phyloP scores from a whole-genome alignment of 2,113 vertebrate genomes.

The Stictonetta naevosa region DNA sequence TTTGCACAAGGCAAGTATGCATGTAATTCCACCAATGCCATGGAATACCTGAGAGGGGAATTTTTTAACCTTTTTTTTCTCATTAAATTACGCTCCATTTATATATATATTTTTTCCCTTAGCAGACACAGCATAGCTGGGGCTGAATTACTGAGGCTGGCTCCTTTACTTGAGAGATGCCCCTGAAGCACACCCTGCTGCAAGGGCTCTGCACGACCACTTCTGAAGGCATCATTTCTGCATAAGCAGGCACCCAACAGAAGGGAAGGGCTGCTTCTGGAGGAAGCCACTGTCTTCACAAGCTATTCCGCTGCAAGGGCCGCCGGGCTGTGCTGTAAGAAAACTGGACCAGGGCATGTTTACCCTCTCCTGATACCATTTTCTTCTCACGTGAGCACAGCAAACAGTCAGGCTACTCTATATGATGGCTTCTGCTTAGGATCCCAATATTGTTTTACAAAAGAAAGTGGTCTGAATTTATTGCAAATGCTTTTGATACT shows the following conservation, averaged over 20 bases:
- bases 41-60: background rate
- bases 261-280: background rate
- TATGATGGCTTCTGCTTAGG: background rate
- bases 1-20: background rate
- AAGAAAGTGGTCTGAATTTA: background rate
- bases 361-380: background rate
- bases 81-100: background rate
- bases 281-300: background rate
- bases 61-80: background rate
- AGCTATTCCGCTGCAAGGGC: background rate
- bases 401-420: background rate
- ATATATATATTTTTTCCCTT: background rate
- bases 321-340: background rate
- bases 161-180: background rate
- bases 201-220: background rate
- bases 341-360: background rate
- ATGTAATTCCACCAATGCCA: background rate
- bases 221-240: background rate
- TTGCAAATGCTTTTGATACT: slow-evolving; percentile 26
- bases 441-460: background rate
- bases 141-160: background rate
- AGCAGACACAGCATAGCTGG: background rate
- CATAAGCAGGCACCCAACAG: background rate
- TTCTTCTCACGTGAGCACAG: background rate
- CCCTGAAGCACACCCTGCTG: background rate